Evolutionary conservation across 2,113 vertebrate genomes (phyloP), one percentile per base, ranked within the genome.

Genomic region (Girardinichthys multiradiatus): DNA sequence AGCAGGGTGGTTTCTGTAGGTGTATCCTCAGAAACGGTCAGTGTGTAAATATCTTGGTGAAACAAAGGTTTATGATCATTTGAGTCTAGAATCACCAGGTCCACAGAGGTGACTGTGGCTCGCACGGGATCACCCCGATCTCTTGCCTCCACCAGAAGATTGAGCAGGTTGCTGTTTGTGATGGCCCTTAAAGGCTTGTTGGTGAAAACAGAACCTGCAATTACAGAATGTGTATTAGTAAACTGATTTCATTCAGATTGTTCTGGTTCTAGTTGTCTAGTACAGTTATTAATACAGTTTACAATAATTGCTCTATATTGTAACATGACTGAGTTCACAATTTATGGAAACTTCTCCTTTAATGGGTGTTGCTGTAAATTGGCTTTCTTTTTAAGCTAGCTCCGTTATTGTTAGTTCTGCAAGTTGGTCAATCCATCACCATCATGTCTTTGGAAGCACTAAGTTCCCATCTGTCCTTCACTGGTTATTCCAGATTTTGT

Each of bases 181-280:
- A 94, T 77, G 57, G 86, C 72, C 45, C 79, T 90, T 60, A 95
- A 14, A 45, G 95, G 87, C 57, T 86, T 92, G 5, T 57, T 91
- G 54, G 94, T 91, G 64, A 95, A 97, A 89, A 99, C 54, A 0
- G 95, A 95, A 60, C 97, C 98, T 98, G 79, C 82, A 93, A 93
- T 27, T 83, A 58, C 19, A 81, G 64, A 57, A 64, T 35, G 57
- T 29, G 30, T 17, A 63, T 64, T 17, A 54, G 45, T 57, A 9
- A 65, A 42, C 28, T 0, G 0, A 0, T 71, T 33, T 28, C 12
- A 45, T 70, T 48, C 67, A 59, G n/a, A 14, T n/a, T 29, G 13
- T 30, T 27, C 1, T 26, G 2, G 6, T 15, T 48, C 15, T 48
- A 19, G 1, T 48, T 35, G 35, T 19, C 15, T 21, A 51, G 19